Conservation (phyloP, 2,888 invertebrate genomes). For the Diaprepes abbreviatus region DNA sequence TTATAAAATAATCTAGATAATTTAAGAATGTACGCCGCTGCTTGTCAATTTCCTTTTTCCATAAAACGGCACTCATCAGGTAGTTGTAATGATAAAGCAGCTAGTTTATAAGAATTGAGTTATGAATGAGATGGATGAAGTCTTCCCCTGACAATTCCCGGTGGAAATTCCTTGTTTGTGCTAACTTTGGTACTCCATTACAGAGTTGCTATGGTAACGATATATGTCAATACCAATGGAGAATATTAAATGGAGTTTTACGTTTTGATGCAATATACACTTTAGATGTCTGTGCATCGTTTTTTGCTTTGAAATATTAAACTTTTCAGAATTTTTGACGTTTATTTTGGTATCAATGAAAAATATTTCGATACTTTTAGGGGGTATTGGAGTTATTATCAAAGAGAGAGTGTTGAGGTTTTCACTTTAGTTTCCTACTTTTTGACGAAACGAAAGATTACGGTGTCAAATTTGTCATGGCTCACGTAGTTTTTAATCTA, state of each 20-base stretch:
- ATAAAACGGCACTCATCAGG: slow-evolving; percentile 44
- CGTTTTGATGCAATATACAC: slow-evolving; percentile 45
- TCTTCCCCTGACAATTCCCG: slow-evolving; percentile 67
- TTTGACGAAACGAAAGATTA: no score
- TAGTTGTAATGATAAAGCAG: slow-evolving; percentile 61
- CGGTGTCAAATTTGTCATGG: no score
- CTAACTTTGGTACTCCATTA: slow-evolving; percentile 59
- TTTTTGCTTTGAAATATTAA: slow-evolving; percentile 32
- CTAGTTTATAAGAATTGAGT: slow-evolving; percentile 66
- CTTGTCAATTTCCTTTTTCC: background rate
- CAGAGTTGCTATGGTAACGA: slow-evolving; percentile 30
- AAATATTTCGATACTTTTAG: no score
- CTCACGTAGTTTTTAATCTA: no score
- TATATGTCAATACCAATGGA: slow-evolving; percentile 35
- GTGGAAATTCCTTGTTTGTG: slow-evolving; percentile 68
- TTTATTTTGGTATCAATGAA: no score
- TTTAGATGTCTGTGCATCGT: slow-evolving; percentile 23
- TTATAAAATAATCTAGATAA: no score
- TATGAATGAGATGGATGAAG: slow-evolving; percentile 63
- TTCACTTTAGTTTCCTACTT: no score
- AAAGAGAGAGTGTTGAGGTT: no score
- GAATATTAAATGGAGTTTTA: slow-evolving; percentile 33
- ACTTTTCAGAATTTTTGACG: slow-evolving; percentile 27
- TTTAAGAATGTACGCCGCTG: background rate
- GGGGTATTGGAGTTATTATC: no score